Conservation (phyloP, 2,113 vertebrate genomes). For the Carlito syrichta region DNA sequence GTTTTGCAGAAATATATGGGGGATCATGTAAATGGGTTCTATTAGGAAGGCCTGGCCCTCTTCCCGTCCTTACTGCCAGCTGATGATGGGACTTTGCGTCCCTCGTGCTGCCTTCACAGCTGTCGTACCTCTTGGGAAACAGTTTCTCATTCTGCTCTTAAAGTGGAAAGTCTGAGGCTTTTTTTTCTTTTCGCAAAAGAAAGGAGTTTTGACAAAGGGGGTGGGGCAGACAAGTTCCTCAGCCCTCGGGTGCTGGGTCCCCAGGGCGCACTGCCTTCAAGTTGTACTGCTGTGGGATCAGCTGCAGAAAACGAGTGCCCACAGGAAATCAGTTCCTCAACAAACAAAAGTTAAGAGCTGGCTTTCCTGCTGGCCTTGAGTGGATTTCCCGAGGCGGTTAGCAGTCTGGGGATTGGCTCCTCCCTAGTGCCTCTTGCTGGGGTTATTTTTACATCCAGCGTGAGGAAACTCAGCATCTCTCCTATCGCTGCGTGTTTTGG, state of each 20-base stretch:
- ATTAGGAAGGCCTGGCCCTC: neutral
- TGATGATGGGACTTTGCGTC: neutral
- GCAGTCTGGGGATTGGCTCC: neutral
- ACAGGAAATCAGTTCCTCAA: neutral
- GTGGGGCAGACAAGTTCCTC: neutral
- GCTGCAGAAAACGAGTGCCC: neutral
- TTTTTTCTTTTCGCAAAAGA: neutral
- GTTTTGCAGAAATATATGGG: neutral
- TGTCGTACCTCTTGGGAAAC: neutral
- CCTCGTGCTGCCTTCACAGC: neutral
- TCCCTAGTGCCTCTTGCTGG: neutral
- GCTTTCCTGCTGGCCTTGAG: neutral
- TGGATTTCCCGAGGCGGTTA: neutral
- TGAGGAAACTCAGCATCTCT: neutral
- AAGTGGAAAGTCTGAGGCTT: neutral
- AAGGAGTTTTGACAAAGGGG: neutral
- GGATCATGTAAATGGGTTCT: neutral
- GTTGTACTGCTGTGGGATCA: neutral
- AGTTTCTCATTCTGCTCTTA: neutral
- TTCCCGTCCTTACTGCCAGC: neutral
- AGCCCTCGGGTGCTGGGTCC: neutral
- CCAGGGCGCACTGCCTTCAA: neutral
- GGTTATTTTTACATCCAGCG: neutral
- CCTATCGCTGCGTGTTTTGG: neutral
- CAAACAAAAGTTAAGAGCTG: neutral